A percentile compares a stretch with the other conserved stretches of the same genome.
Conservation (phyloP, 2,113 vertebrate species). For the Cephalopterus ornatus region DNA sequence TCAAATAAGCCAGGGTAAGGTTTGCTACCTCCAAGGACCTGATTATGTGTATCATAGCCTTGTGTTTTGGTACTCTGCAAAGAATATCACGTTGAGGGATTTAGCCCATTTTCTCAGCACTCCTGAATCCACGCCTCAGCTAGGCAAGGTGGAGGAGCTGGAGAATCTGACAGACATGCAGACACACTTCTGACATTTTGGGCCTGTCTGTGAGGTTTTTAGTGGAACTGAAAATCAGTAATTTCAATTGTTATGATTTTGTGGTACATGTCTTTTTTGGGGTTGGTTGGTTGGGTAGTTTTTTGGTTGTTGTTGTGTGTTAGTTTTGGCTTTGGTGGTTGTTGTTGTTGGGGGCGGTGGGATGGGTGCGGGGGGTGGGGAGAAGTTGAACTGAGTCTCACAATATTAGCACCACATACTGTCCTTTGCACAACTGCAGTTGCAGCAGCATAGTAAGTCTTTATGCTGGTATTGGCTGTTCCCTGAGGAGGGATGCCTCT, state of each 20-base stretch:
- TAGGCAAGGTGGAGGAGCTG: no score
- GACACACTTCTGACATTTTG: background rate
- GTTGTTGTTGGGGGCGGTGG: no score
- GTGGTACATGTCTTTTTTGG: background rate
- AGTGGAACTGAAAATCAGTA: background rate
- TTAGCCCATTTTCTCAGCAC: no score
- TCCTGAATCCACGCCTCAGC: no score
- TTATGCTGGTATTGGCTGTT: background rate
- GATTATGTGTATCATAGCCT: no score
- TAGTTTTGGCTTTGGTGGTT: background rate
- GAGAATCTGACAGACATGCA: background rate
- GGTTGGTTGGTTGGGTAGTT: no score
- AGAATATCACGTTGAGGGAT: no score
- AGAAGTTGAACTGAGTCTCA: background rate
- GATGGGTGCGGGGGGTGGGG: no score
- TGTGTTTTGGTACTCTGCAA: no score
- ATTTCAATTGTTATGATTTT: background rate
- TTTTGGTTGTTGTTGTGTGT: background rate
- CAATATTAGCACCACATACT: background rate
- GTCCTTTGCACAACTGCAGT: background rate
- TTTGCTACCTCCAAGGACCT: no score
- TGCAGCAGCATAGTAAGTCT: no score
- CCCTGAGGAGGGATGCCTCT: background rate
- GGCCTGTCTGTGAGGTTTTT: background rate
- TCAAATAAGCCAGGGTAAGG: no score